These are phyloP conservation scores for Xenus cinereus DNA, from an alignment of 2,113 vertebrate genomes.

Conservation along the genomic window DNA sequence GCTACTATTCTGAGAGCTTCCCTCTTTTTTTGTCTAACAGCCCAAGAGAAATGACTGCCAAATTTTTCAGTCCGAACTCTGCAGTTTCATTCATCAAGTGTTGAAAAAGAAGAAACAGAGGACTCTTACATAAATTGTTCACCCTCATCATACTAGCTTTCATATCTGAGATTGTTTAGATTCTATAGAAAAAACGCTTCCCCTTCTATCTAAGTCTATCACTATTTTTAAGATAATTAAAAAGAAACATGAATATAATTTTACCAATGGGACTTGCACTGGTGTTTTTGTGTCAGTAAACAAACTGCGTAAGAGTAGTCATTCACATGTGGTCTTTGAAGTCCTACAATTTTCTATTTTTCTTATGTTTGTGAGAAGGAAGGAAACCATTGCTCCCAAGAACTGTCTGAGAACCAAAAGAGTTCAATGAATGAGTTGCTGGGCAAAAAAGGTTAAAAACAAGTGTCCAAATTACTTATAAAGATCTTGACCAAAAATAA, in stretches of 20 bases:
- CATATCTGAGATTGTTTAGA: neutral
- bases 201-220: neutral
- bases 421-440: neutral
- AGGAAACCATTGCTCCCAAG: neutral
- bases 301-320: neutral
- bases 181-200: neutral
- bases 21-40: neutral
- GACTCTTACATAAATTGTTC: neutral
- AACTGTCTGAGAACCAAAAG: neutral
- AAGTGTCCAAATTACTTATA: neutral
- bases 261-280: neutral
- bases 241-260: neutral
- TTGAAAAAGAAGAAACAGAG: neutral
- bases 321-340: neutral
- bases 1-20: neutral
- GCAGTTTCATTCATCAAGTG: neutral
- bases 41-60: neutral
- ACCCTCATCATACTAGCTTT: neutral
- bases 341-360: neutral
- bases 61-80: neutral
- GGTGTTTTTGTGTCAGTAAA: neutral
- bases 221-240: neutral
- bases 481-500: neutral
- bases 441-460: neutral
- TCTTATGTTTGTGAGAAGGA: neutral